Evolutionary conservation across 2,888 invertebrate species (phyloP).

Genomic region (Thymelicus sylvestris): DNA sequence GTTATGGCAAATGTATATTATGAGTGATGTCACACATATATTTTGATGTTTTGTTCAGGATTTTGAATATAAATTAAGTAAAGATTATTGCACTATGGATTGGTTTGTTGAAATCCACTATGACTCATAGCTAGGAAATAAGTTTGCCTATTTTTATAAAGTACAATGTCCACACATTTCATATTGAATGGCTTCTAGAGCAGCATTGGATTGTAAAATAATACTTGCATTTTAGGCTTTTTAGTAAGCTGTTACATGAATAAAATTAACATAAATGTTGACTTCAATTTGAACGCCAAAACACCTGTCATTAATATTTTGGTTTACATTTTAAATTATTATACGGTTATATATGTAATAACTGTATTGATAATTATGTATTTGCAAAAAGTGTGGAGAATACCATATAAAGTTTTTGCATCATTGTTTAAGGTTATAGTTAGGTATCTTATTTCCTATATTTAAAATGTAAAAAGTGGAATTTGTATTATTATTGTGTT

Average conservation of each 20-base stretch:
- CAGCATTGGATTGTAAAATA: conserved; percentile 7
- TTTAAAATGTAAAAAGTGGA: neutral
- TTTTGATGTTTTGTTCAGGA: conserved; percentile 59
- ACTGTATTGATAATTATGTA: conserved; percentile 1
- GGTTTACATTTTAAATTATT: neutral
- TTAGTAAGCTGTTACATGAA: conserved; percentile 7
- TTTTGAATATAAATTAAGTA: conserved; percentile 43
- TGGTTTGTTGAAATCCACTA: conserved; percentile 27
- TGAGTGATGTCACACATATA: conserved; percentile 54
- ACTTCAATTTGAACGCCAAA: neutral
- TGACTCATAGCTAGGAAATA: conserved; percentile 30
- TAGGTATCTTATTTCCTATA: neutral
- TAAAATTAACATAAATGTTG: conserved; percentile 10
- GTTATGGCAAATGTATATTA: conserved; percentile 76
- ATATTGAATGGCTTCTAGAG: conserved; percentile 8
- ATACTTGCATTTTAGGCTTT: conserved; percentile 15
- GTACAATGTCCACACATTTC: conserved; percentile 16
- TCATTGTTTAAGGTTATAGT: neutral
- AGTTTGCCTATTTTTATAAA: conserved; percentile 27
- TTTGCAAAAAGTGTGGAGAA: neutral
- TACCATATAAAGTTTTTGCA: neutral
- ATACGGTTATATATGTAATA: conserved; percentile 5
- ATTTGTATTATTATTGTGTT: neutral
- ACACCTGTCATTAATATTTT: neutral
- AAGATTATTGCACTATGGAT: conserved; percentile 28